These are phyloP conservation scores for Pseudomyrmex concolor DNA, from an alignment of 1,140 invertebrate genomes.

Conservation along the genomic window DNA sequence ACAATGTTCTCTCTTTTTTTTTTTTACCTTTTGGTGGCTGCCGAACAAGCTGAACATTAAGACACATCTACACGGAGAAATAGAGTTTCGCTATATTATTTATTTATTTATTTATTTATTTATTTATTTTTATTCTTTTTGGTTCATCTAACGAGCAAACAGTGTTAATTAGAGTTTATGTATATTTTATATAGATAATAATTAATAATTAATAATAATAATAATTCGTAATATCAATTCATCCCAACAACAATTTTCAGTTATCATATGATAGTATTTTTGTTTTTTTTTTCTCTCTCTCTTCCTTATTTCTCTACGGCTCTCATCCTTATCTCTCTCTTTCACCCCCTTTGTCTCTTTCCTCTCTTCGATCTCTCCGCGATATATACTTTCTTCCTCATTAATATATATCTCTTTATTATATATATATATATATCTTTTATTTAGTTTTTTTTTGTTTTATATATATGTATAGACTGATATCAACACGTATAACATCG, in stretches of 20 bases:
- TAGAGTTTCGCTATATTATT: conserved; percentile 74
- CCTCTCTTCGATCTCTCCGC: conserved; percentile 7
- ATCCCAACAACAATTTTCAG: conserved; percentile 78
- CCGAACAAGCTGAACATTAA: conserved; percentile 77
- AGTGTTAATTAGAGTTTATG: conserved; percentile 79
- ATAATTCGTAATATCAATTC: conserved; percentile 76
- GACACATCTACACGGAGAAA: conserved; percentile 78
- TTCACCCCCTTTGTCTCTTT: not conserved
- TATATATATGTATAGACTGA: conserved; percentile 78
- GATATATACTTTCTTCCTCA: conserved; percentile 74
- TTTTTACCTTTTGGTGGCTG: not conserved
- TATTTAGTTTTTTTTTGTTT: conserved; percentile 71
- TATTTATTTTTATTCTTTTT: conserved; percentile 28
- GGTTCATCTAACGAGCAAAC: conserved; percentile 78
- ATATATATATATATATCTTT: conserved; percentile 73
- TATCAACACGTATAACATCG: conserved; percentile 79
- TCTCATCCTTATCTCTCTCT: not conserved
- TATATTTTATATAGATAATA: conserved; percentile 77
- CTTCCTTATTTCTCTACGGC: conserved; percentile 22
- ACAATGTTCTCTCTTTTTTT: conserved; percentile 34
- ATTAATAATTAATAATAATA: conserved; percentile 67
- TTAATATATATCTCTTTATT: conserved; percentile 76
- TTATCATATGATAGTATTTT: conserved; percentile 73
- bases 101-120: conserved; percentile 49
- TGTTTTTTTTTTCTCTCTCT: conserved; percentile 53